phyloP scores from a whole-genome alignment of 2,113 vertebrate genomes.

The Mixornis gularis region DNA sequence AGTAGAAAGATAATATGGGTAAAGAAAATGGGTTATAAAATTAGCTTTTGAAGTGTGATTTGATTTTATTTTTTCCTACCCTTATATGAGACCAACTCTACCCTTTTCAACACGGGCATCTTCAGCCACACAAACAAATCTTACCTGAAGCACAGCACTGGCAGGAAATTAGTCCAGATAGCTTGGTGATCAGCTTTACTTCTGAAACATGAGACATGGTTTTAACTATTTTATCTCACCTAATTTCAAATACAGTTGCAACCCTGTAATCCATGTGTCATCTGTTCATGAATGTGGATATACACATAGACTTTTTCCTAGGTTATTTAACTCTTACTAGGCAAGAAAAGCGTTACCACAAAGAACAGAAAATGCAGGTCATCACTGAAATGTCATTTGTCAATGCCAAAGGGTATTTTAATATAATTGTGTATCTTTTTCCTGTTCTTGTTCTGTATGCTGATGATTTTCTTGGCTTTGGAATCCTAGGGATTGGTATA shows the following conservation, averaged over 20 bases:
- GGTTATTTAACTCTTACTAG: background rate
- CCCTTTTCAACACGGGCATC: background rate
- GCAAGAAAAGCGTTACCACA: background rate
- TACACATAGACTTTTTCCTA: background rate
- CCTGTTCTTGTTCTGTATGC: background rate
- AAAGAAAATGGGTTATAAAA: background rate
- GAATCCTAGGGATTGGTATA: constrained; percentile 87
- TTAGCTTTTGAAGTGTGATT: background rate
- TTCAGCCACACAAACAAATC: background rate
- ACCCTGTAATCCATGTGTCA: background rate
- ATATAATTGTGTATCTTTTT: background rate
- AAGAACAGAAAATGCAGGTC: background rate
- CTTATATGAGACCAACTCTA: background rate
- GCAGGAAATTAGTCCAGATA: background rate
- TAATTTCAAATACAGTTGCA: background rate
- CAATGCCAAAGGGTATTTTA: background rate
- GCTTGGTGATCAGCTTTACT: background rate
- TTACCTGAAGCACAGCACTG: background rate
- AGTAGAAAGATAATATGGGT: background rate
- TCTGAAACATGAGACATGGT: background rate
- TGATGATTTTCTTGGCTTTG: constrained; percentile 20
- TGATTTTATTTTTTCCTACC: background rate
- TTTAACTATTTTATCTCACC: background rate
- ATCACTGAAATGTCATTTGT: background rate
- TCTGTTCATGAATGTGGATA: background rate